Base-by-base conservation (phyloP, 2,113 vertebrate genomes). In the Colaptes auratus region DNA sequence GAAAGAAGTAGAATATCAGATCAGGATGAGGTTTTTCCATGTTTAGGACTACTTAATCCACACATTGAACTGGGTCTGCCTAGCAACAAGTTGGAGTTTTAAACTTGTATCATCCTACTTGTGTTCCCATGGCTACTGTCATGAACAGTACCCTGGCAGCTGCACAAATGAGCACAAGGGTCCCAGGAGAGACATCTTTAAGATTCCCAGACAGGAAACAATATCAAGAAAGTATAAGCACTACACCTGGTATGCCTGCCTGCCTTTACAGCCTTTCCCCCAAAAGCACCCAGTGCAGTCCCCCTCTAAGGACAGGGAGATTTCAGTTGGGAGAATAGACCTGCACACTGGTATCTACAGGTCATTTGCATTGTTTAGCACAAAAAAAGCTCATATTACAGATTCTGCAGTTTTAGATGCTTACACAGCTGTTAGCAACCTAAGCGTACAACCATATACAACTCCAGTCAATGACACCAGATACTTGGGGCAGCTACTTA, bases 51-150 rank as follows among this genome's bases (percentile, higher is more conserved):
- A 80, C 72, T 95, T 96, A 95, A 96, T 96, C 96, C 75, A 84
- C 78, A 92, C 39, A 50, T n/a, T 35, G 44, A 94, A 82, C 91
- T 72, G 84, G 78, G 95, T 96, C 96, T 97, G 97, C 97, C 96
- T 98, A 97, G 97, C 97, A 98, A 98, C 97, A 97, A 96, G 97
- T 97, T 94, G 83, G 84, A 96, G 96, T 97, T 96, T 97, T 92
- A 97, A 97, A 97, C 93, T 97, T 93, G 48, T 96, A 96, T 93
- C 97, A 97, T 94, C 96, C 96, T 95, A 82, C 96, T 96, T 94
- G 91, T 73, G 97, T 98, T 97, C 96, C 98, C 98, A 98, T 98
- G 97, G 96, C 97, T 97, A 98, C 97, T 97, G 97, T 84, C 92
- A 91, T 23, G 95, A 97, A 92, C 93, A 79, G 89, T 21, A 42